phyloP scores from a whole-genome alignment of 2,888 invertebrate species.

The Lagria hirta region DNA sequence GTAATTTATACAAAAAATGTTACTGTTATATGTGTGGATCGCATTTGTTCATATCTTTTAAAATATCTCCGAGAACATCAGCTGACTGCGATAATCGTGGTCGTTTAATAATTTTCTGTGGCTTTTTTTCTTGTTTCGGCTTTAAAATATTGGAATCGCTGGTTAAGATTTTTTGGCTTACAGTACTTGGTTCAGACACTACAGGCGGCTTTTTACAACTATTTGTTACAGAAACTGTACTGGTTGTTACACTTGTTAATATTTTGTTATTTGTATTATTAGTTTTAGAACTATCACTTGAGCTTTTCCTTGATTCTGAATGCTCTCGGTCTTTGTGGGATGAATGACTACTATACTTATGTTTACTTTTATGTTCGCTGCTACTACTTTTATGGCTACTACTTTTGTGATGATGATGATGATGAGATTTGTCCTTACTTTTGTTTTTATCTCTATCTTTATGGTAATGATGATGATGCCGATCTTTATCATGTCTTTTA shows the following conservation, averaged over 20 bases:
- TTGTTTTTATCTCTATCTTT: slow-evolving; percentile 22
- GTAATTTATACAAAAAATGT: slow-evolving; percentile 12
- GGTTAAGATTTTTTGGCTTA: slow-evolving; percentile 2
- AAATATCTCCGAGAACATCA: slow-evolving; percentile 52
- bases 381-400: slow-evolving; percentile 15
- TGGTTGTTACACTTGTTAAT: slow-evolving; percentile 11
- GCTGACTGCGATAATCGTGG: slow-evolving; percentile 44
- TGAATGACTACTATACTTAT: slow-evolving; percentile 34
- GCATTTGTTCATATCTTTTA: slow-evolving; percentile 51
- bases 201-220: slow-evolving; percentile 4
- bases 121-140: slow-evolving; percentile 39
- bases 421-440: slow-evolving; percentile 27
- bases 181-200: slow-evolving; percentile 4
- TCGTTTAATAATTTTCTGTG: slow-evolving; percentile 41
- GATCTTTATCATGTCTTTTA: slow-evolving; percentile 34
- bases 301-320: slow-evolving; percentile 13
- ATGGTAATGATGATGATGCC: slow-evolving; percentile 33
- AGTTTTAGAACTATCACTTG: slow-evolving; percentile 15
- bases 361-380: slow-evolving; percentile 32
- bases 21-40: slow-evolving; percentile 48
- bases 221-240: slow-evolving; percentile 8
- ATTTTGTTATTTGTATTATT: slow-evolving; percentile 7
- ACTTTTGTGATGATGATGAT: slow-evolving; percentile 21
- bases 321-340: slow-evolving; percentile 32
- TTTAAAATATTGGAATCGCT: slow-evolving; percentile 20